These are phyloP conservation scores for Huso huso DNA, from an alignment of 2,797 vertebrate genomes.

Conservation along the genomic window DNA sequence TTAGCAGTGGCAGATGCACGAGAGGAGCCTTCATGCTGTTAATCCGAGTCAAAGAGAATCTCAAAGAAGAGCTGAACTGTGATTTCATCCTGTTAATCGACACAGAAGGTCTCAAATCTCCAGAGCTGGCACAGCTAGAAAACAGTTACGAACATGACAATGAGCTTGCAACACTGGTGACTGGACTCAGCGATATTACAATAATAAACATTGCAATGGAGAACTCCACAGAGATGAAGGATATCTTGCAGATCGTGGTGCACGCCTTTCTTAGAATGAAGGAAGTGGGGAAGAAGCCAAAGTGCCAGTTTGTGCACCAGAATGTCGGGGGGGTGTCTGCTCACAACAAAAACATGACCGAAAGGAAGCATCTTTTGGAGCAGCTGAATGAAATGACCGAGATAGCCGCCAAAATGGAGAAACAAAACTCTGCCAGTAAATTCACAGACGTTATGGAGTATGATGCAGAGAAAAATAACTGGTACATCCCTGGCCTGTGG, in stretches of 20 bases:
- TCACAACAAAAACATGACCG: conserved; percentile 14
- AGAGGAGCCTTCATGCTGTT: conserved; percentile 54
- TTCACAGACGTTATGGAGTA: conserved; percentile 27
- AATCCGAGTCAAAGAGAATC: conserved; percentile 40
- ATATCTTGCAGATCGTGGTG: no score
- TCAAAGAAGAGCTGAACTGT: conserved; percentile 45
- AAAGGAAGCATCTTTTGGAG: conserved; percentile 26
- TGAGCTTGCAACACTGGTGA: conserved; percentile 27
- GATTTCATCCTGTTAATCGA: conserved; percentile 1
- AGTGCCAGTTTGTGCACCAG: conserved; percentile 44
- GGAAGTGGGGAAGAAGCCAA: conserved; percentile 19
- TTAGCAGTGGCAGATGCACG: conserved; percentile 60
- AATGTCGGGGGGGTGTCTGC: conserved; percentile 21
- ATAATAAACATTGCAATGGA: conserved; percentile 39
- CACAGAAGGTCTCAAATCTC: no score
- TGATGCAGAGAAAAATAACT: no score
- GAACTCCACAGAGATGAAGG: no score
- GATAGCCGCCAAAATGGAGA: background rate
- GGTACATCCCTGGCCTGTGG: no score
- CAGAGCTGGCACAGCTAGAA: no score
- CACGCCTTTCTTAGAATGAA: no score
- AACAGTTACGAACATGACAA: no score
- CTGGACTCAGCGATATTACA: conserved; percentile 44
- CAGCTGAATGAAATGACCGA: no score
- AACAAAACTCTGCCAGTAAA: background rate